Evolutionary conservation across 2,888 invertebrate species (phyloP).

Genomic region (Teleiodes luculella): DNA sequence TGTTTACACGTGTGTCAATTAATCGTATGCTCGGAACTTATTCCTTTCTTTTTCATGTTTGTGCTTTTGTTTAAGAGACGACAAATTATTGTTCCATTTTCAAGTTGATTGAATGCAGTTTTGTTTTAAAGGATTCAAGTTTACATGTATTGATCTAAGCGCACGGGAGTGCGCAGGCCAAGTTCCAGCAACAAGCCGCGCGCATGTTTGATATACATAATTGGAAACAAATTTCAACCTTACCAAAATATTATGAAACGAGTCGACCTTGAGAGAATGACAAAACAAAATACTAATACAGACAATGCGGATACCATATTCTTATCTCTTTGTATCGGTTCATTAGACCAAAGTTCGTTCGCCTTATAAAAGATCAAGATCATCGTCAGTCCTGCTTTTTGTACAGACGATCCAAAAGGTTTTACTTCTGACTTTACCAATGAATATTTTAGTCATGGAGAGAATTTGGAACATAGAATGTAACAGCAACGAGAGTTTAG

Average conservation of each 20-base stretch:
- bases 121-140: too few species aligned
- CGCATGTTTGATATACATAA: too few species aligned
- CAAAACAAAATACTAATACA: not conserved
- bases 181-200: too few species aligned
- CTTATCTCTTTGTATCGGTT: conserved; percentile 13
- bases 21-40: conserved; percentile 13
- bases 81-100: not conserved
- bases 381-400: conserved; percentile 4
- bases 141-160: too few species aligned
- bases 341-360: conserved; percentile 15
- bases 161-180: too few species aligned
- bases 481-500: too few species aligned
- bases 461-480: too few species aligned
- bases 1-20: conserved; percentile 54
- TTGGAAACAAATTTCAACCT: too few species aligned
- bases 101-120: too few species aligned
- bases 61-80: not conserved
- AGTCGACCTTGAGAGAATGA: not conserved
- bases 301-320: not conserved
- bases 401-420: not conserved
- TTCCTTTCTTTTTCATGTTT: not conserved
- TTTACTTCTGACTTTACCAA: too few species aligned
- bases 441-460: too few species aligned
- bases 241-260: too few species aligned
- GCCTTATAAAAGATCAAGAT: conserved; percentile 18